Evolutionary conservation across 1,140 invertebrate genomes (phyloP).

Genomic region (Calephelis nemesis): DNA sequence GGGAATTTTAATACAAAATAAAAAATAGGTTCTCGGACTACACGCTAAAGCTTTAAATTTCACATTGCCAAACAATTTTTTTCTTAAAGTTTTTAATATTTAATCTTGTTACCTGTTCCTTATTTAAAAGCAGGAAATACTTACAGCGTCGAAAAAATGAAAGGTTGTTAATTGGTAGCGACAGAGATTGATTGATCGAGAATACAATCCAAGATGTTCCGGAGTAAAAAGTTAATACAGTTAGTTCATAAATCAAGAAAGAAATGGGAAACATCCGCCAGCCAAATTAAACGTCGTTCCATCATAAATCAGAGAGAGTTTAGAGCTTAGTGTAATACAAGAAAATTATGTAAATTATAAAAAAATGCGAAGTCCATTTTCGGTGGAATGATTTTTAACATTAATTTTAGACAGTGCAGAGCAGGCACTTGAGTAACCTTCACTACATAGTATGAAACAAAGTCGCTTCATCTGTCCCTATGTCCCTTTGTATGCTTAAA

Average conservation of each 20-base stretch:
- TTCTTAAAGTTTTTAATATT: too few relatives aligned
- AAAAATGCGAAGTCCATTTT: too few relatives aligned
- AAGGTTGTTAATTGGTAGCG: conserved; percentile 4
- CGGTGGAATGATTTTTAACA: too few relatives aligned
- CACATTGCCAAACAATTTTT: too few relatives aligned
- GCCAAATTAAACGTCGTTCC: conserved; percentile 35
- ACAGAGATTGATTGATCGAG: conserved; percentile 5
- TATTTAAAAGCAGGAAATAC: neutral
- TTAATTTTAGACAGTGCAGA: too few relatives aligned
- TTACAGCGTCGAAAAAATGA: neutral
- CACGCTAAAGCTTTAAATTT: too few relatives aligned
- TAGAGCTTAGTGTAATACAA: conserved; percentile 25
- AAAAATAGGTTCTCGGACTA: too few relatives aligned
- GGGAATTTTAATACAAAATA: too few relatives aligned
- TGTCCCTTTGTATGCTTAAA: too few relatives aligned
- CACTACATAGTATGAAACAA: too few relatives aligned
- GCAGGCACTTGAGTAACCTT: too few relatives aligned
- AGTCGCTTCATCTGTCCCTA: too few relatives aligned
- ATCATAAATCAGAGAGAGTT: conserved; percentile 36
- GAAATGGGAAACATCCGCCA: conserved; percentile 34
- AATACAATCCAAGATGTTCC: conserved; percentile 13
- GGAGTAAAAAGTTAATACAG: conserved; percentile 33
- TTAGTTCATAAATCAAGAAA: conserved; percentile 40
- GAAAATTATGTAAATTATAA: neutral
- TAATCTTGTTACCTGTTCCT: neutral